Conservation (phyloP, 2,888 invertebrate species). For the Prenolepis imparis region DNA sequence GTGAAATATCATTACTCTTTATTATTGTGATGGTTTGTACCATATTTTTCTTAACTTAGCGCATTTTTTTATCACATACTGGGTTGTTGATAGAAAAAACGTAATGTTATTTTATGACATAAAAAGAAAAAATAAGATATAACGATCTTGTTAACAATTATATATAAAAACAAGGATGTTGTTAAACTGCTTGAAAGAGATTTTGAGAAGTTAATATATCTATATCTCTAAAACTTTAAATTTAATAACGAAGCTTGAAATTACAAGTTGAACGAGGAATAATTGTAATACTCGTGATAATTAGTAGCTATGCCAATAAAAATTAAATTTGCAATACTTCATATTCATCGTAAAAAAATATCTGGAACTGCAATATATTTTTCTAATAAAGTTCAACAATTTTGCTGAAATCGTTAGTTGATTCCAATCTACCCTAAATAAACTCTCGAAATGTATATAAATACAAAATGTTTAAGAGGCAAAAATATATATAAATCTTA, state of each 20-base stretch:
- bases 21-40: neutral
- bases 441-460: neutral
- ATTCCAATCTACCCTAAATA: neutral
- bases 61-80: neutral
- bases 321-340: neutral
- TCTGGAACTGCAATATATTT: neutral
- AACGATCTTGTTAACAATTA: too few species aligned
- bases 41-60: neutral
- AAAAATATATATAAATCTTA: neutral
- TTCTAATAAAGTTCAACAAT: neutral
- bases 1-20: neutral
- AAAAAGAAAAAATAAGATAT: neutral
- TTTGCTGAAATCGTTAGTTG: neutral
- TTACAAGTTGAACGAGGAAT: neutral
- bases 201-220: too few species aligned
- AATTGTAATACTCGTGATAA: neutral
- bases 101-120: neutral
- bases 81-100: neutral
- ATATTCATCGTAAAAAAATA: slow-evolving; percentile 3
- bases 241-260: too few species aligned
- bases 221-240: too few species aligned
- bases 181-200: too few species aligned
- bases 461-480: neutral
- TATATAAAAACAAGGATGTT: too few species aligned
- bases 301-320: slow-evolving; percentile 1